phyloP scores from a whole-genome alignment of 1,140 invertebrate genomes.

The Drosophila parvula region DNA sequence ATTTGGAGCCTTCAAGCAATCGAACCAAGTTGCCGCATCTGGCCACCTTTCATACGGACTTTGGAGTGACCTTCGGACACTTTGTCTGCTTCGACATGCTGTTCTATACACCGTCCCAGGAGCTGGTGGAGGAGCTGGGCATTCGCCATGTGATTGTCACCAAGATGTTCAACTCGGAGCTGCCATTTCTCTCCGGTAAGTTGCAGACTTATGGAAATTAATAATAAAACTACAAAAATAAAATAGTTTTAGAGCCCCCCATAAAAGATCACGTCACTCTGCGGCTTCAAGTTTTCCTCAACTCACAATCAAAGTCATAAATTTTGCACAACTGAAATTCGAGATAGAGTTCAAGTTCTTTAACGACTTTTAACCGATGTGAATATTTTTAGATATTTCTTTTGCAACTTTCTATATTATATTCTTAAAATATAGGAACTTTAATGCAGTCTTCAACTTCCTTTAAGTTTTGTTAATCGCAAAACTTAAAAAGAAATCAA shows the following conservation, averaged over 20 bases:
- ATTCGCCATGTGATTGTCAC: constrained; percentile 89
- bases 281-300: too few species aligned
- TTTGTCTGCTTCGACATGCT: constrained; percentile 92
- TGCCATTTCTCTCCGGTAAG: constrained; percentile 88
- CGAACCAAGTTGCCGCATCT: constrained; percentile 79
- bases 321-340: not conserved
- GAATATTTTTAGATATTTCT: too few species aligned
- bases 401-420: too few species aligned
- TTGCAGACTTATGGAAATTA: not conserved
- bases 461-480: too few species aligned
- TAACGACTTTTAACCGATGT: too few species aligned
- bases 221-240: too few species aligned
- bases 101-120: constrained; percentile 86
- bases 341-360: not conserved
- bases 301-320: not conserved
- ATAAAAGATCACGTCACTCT: too few species aligned
- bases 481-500: too few species aligned
- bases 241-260: too few species aligned
- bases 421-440: too few species aligned
- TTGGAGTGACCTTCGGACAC: constrained; percentile 91
- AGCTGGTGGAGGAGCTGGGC: constrained; percentile 65
- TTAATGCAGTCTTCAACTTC: too few species aligned
- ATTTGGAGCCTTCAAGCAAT: constrained; percentile 84
- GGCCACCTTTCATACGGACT: constrained; percentile 90
- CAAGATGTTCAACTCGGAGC: constrained; percentile 89